Evolutionary conservation across 1,140 invertebrate species (phyloP).

Genomic region (Hypothenemus hampei): DNA sequence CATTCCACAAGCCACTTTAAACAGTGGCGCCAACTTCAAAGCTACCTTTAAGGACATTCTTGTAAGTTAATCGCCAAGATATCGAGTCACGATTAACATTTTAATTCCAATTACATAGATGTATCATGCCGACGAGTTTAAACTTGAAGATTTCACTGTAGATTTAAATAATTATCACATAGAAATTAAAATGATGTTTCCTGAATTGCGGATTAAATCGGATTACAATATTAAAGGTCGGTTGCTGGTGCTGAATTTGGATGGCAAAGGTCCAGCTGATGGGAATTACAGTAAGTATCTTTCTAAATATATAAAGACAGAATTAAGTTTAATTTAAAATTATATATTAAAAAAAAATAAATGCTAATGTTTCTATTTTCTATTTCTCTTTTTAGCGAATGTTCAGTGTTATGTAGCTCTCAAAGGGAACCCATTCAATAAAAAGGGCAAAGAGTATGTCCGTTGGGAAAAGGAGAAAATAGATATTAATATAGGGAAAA

Average conservation of each 20-base stretch:
- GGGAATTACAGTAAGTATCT: conserved; percentile 37
- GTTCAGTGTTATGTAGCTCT: conserved; percentile 8
- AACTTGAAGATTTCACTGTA: conserved; percentile 25
- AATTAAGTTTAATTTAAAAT: too few species aligned
- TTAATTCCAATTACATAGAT: conserved; percentile 4
- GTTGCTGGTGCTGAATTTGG: conserved; percentile 28
- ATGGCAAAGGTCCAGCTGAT: conserved; percentile 31
- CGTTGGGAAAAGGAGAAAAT: conserved; percentile 21
- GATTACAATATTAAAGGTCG: conserved; percentile 32
- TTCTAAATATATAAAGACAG: too few species aligned
- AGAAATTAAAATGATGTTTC: conserved; percentile 24
- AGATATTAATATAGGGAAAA: conserved; percentile 21
- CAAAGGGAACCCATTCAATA: conserved; percentile 31
- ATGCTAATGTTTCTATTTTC: too few species aligned
- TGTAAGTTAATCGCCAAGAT: conserved; percentile 5
- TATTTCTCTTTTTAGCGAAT: conserved; percentile 25
- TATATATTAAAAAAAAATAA: too few species aligned
- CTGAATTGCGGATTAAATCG: conserved; percentile 27
- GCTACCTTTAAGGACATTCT: conserved; percentile 32
- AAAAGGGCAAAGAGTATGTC: conserved; percentile 34
- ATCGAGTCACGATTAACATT: not conserved
- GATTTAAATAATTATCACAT: conserved; percentile 27
- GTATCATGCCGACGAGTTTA: conserved; percentile 28
- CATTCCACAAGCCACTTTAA: conserved; percentile 32
- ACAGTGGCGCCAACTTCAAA: conserved; percentile 29